Evolutionary conservation across 2,113 vertebrate species (phyloP).

Genomic region (Pseudorectes ferrugineus): DNA sequence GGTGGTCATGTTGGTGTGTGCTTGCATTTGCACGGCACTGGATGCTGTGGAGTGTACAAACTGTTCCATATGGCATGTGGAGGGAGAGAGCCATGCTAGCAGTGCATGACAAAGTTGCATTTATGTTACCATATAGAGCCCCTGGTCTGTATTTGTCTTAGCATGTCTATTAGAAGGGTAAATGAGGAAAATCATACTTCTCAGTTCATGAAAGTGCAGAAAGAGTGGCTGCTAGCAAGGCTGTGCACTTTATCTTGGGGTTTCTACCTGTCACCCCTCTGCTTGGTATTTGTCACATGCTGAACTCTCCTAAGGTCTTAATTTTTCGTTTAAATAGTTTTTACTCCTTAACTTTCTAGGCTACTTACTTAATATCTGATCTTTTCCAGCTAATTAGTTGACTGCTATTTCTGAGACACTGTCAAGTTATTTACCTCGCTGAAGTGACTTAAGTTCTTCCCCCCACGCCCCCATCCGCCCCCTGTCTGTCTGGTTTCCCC

Average conservation of each 20-base stretch:
- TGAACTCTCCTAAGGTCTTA: neutral
- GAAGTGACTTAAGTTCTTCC: neutral
- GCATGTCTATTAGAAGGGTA: neutral
- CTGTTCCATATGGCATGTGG: neutral
- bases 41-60: neutral
- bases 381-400: neutral
- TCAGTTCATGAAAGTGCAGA: neutral
- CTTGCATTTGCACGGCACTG: accelerated
- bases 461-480: neutral
- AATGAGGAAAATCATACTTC: neutral
- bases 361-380: neutral
- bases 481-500: constrained; percentile 58
- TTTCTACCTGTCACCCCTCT: neutral
- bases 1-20: neutral
- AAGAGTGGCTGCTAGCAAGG: neutral
- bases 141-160: neutral
- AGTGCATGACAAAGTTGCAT: neutral
- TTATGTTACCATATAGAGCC: neutral
- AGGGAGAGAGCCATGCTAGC: neutral
- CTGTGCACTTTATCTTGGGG: neutral
- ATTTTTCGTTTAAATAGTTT: neutral
- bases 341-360: neutral
- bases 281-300: neutral
- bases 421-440: constrained; percentile 34
- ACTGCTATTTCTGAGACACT: constrained; percentile 6